phyloP scores from a whole-genome alignment of 2,113 vertebrate species.

The Deroptyus accipitrinus region DNA sequence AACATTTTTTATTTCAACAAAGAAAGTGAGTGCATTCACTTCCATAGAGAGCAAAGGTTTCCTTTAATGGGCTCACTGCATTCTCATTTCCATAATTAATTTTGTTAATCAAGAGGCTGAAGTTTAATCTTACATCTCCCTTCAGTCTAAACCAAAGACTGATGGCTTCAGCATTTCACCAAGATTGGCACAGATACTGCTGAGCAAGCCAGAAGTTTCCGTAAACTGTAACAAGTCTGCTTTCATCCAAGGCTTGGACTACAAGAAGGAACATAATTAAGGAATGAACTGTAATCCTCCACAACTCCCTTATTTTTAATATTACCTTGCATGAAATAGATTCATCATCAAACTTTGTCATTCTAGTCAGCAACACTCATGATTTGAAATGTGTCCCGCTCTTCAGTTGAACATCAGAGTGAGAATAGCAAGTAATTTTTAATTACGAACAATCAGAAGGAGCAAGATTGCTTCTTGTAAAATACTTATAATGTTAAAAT shows the following conservation, averaged over 20 bases:
- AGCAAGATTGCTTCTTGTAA: neutral
- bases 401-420: conserved; percentile 3
- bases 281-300: neutral
- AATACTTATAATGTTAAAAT: conserved; percentile 7
- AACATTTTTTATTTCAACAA: neutral
- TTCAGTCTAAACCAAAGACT: neutral
- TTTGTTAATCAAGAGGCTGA: conserved; percentile 3
- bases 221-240: neutral
- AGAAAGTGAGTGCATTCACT: neutral
- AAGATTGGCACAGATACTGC: neutral
- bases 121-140: neutral
- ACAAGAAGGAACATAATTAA: neutral
- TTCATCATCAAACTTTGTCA: neutral
- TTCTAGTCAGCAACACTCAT: neutral
- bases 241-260: neutral
- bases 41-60: conserved; percentile 22
- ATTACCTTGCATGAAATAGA: neutral
- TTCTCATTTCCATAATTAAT: conserved; percentile 35
- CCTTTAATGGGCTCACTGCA: neutral
- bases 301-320: neutral
- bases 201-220: neutral
- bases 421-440: neutral
- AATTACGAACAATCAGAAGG: neutral
- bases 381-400: neutral
- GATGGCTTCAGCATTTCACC: neutral